Conservation (phyloP, 2,888 invertebrate species). For the Drosophila diplacantha region DNA sequence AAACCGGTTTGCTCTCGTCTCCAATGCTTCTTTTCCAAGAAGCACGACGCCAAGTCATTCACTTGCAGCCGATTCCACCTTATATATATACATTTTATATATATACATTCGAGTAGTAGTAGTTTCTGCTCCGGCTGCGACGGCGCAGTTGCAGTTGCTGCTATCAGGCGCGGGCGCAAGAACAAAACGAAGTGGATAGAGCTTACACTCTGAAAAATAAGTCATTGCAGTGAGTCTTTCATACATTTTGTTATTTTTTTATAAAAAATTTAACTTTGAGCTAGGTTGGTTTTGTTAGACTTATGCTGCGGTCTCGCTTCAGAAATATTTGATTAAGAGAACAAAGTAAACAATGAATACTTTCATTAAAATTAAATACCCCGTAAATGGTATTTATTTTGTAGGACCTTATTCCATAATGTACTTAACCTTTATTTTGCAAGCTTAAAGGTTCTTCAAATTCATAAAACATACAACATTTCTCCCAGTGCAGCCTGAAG, state of each 20-base stretch:
- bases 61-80: constrained; percentile 69
- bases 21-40: constrained; percentile 61
- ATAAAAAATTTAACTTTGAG: not conserved
- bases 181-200: constrained; percentile 35
- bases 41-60: constrained; percentile 70
- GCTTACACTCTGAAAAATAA: constrained; percentile 7
- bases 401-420: too few relatives aligned
- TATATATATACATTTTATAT: constrained; percentile 14
- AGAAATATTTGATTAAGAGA: too few relatives aligned
- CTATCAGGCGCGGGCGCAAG: constrained; percentile 58
- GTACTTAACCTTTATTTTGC: too few relatives aligned
- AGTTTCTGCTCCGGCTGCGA: constrained; percentile 33
- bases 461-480: not conserved
- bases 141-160: constrained; percentile 49
- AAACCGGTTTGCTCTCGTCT: constrained; percentile 58
- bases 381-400: too few relatives aligned
- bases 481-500: constrained; percentile 13
- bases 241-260: not conserved
- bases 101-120: constrained; percentile 10
- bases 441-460: not conserved
- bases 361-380: too few relatives aligned
- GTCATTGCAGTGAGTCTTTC: fast-evolving
- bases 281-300: too few relatives aligned
- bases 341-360: too few relatives aligned
- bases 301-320: too few relatives aligned